Percentiles rank a stretch among this genome's conserved stretches.
Conservation (phyloP, 2,888 invertebrate genomes). For the Drosophila nigricruria region DNA sequence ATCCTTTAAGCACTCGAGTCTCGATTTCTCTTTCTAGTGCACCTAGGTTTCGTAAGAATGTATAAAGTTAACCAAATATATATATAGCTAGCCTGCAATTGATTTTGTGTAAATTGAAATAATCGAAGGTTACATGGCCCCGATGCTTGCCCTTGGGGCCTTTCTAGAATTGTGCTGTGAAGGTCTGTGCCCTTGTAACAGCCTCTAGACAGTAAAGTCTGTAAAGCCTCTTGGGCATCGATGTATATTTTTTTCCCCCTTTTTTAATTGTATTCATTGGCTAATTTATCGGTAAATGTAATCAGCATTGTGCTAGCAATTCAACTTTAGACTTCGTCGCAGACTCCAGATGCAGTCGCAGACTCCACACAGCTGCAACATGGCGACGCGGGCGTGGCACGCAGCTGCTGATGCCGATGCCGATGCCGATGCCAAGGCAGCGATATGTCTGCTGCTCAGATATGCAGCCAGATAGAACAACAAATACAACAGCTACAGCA, state of each 20-base stretch:
- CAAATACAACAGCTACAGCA: slow-evolving; percentile 32
- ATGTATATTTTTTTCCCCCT: slow-evolving; percentile 27
- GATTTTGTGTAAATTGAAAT: slow-evolving; percentile 70
- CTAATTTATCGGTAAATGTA: slow-evolving; percentile 78
- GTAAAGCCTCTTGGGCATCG: slow-evolving; percentile 18
- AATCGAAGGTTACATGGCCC: slow-evolving; percentile 37
- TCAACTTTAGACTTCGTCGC: slow-evolving; percentile 54
- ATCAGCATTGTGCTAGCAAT: slow-evolving; percentile 74
- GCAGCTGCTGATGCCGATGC: slow-evolving; percentile 33
- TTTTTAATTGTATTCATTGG: slow-evolving; percentile 78
- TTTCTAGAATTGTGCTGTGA: slow-evolving; percentile 64
- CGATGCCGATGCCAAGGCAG: slow-evolving; percentile 60
- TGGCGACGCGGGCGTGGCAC: slow-evolving; percentile 63
- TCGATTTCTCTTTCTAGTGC: slow-evolving; percentile 33
- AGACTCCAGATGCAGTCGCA: slow-evolving; percentile 7
- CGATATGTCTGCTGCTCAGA: slow-evolving; percentile 50
- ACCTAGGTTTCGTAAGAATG: slow-evolving; percentile 43
- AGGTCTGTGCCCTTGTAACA: slow-evolving; percentile 68
- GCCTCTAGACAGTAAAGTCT: slow-evolving; percentile 1
- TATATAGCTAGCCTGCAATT: slow-evolving; percentile 68
- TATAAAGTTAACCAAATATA: slow-evolving; percentile 43
- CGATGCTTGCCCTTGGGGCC: slow-evolving; percentile 54
- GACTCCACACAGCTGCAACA: slow-evolving; percentile 52
- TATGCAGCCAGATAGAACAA: slow-evolving; percentile 64
- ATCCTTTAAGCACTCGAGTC: slow-evolving; percentile 37